Evolutionary conservation across 2,113 vertebrate genomes (phyloP).

Genomic region (Channa maculata): DNA sequence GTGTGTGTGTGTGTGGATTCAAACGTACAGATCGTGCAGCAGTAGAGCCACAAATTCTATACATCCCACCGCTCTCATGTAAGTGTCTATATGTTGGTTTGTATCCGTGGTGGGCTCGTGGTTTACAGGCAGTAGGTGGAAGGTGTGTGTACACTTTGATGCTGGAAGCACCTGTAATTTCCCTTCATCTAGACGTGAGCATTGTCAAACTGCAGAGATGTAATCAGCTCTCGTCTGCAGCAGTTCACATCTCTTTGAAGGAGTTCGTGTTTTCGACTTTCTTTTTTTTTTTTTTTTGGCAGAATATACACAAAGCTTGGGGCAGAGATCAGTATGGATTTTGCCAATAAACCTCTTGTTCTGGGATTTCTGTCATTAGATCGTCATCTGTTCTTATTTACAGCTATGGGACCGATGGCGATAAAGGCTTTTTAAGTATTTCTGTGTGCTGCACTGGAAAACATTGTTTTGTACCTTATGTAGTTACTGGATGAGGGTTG

Average conservation of each 20-base stretch:
- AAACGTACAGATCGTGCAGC: conserved; percentile 14
- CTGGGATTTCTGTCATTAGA: conserved; percentile 9
- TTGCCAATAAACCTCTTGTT: conserved; percentile 41
- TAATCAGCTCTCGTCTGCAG: conserved; percentile 34
- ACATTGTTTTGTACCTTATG: too few species aligned
- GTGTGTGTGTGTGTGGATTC: not conserved
- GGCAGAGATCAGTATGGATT: not conserved
- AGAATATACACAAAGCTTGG: conserved; percentile 14
- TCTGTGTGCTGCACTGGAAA: too few species aligned
- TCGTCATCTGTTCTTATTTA: conserved; percentile 47
- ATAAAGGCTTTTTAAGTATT: not conserved
- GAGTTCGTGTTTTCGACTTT: conserved; percentile 22
- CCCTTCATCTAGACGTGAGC: conserved; percentile 18
- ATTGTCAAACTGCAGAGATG: conserved; percentile 18
- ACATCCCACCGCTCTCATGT: conserved; percentile 2
- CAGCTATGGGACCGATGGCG: not conserved
- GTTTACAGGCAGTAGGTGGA: conserved; percentile 25
- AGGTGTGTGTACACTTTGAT: conserved; percentile 23
- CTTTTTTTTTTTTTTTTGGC: conserved; percentile 31
- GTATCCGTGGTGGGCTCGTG: conserved; percentile 17
- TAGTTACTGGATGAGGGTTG: too few species aligned
- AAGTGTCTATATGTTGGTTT: conserved; percentile 9
- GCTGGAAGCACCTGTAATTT: conserved; percentile 53
- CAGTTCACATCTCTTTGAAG: conserved; percentile 4
- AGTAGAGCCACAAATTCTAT: conserved; percentile 2